Evolutionary conservation across 92 coral and sea anemone genomes (phyloP), one percentile per base, ranked within the genome.

Genomic region (Chrysogorgia sp.): DNA sequence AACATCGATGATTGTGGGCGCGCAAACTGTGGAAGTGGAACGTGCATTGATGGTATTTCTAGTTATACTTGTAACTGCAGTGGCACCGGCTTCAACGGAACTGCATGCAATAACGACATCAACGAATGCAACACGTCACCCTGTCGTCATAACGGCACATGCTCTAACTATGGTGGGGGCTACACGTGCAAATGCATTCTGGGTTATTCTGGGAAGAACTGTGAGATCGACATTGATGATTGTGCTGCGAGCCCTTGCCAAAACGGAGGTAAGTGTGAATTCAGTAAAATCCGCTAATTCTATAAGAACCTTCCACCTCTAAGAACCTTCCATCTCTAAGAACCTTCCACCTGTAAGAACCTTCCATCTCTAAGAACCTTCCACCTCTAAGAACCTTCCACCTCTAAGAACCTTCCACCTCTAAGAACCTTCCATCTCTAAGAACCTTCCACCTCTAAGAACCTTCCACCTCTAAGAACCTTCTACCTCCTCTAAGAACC

Each of bases 1-100:
- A 87, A 94, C 70, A 87, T 94, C 31, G 71, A 94, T 85, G 98
- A 94, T 12, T 94, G 98, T 82, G 85, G 84, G 17, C 23, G 37
- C 47, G 25, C 31, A 0, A 89, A 96, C 5, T 94, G 98, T 72
- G 79, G 79, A 17, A 34, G 40, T 34, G 79, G 79, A 17, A 23
- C 4, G 21, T 72, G 79, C 22, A 58, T 84, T 57, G 87, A 84
- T 58, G 83, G 87, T 9, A 29, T 77, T 58, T 53, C 37, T 34
- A 25, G 43, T 43, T 37, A 47, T 34, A 40, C 68, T 26, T 84
- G 87, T 19, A 84, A 77, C 66, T 84, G 87, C 69, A 65, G 79
- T 25, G 79, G 92, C 10, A 80, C 96, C 20, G 87, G 87, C 21
- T 84, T 61, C 79, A 57, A 24, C 2, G 87, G 87, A 43, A 20